These are phyloP conservation scores for Metopolophium dirhodum DNA, from an alignment of 1,140 invertebrate genomes.

Conservation along the genomic window DNA sequence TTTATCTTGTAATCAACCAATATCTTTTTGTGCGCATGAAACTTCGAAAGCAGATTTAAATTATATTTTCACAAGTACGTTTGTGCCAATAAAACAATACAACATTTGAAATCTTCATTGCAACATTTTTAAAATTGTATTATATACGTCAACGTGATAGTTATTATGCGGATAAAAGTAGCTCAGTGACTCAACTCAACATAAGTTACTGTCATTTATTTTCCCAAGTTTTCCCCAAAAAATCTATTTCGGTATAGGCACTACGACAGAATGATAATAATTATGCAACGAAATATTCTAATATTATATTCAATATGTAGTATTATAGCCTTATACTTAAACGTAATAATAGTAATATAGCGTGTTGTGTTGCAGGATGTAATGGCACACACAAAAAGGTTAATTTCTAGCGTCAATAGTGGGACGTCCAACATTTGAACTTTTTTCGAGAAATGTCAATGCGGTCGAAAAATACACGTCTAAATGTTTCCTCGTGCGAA, in stretches of 20 bases:
- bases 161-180: not conserved
- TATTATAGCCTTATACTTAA: not conserved
- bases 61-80: not conserved
- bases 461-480: not conserved
- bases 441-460: constrained; percentile 38
- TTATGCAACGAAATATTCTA: not conserved
- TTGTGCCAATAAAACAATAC: not conserved
- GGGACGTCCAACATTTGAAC: not conserved
- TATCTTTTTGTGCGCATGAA: not conserved
- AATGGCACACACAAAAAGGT: constrained; percentile 18
- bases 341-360: not conserved
- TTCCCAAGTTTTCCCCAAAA: not conserved
- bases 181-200: not conserved
- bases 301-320: no score
- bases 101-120: not conserved
- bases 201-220: not conserved
- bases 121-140: not conserved
- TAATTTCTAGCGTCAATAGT: not conserved
- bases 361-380: not conserved
- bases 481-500: not conserved
- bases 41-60: not conserved
- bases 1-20: not conserved
- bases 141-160: not conserved
- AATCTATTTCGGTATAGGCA: not conserved
- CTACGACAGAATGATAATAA: not conserved